phyloP scores from a whole-genome alignment of 2,113 vertebrate genomes.

The Nycticorax nycticorax region DNA sequence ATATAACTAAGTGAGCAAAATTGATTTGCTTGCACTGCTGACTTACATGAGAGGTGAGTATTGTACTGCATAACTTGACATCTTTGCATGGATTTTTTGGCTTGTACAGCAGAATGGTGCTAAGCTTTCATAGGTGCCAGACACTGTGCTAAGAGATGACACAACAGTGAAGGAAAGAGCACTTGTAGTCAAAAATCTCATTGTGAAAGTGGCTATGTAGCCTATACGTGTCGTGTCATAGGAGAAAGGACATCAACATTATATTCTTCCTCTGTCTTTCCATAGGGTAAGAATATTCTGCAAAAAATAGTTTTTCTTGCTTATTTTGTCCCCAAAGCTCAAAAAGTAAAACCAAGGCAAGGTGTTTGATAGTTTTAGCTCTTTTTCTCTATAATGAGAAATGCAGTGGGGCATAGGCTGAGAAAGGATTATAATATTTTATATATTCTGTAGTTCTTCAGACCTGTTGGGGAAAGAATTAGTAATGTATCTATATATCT shows the following conservation, averaged over 20 bases:
- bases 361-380: neutral
- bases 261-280: neutral
- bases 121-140: neutral
- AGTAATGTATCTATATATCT: constrained; percentile 79
- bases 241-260: neutral
- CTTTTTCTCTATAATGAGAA: constrained; percentile 17
- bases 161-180: neutral
- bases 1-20: neutral
- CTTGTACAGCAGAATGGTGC: neutral
- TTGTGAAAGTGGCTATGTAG: neutral
- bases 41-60: neutral
- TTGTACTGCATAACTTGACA: neutral
- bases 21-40: neutral
- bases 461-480: constrained; percentile 75
- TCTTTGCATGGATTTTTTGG: neutral
- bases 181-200: neutral
- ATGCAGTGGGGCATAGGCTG: neutral
- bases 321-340: neutral
- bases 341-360: neutral
- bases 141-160: neutral
- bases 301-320: neutral
- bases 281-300: neutral
- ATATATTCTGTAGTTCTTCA: constrained; percentile 58
- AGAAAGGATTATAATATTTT: constrained; percentile 29
- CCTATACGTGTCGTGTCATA: neutral